These are phyloP conservation scores for Orchestes rusci DNA, from an alignment of 2,888 invertebrate genomes.

Conservation along the genomic window DNA sequence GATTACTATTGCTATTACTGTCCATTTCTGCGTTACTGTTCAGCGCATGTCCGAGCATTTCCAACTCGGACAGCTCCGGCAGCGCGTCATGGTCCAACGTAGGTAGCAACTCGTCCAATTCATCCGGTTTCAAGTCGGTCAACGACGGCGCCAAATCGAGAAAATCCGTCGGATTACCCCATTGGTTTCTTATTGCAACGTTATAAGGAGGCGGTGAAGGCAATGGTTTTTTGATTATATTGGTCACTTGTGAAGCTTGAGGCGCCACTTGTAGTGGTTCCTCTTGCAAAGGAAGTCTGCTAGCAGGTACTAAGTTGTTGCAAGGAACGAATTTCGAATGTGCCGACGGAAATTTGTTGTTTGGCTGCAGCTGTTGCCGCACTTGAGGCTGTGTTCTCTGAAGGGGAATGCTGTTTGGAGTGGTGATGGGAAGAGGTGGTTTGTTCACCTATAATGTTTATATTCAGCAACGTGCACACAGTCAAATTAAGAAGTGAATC, in stretches of 20 bases:
- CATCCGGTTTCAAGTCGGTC: conserved; percentile 44
- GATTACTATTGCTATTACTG: conserved; percentile 4
- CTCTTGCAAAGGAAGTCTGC: conserved; percentile 20
- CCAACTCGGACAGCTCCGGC: conserved; percentile 47
- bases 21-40: conserved; percentile 13
- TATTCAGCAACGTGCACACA: too few species aligned
- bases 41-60: conserved; percentile 32
- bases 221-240: conserved; percentile 17
- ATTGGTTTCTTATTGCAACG: conserved; percentile 34
- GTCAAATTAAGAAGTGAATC: too few species aligned
- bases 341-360: too few species aligned
- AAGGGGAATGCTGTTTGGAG: too few species aligned
- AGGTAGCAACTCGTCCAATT: conserved; percentile 60
- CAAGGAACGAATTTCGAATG: too few species aligned
- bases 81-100: conserved; percentile 48
- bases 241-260: conserved; percentile 5
- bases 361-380: too few species aligned
- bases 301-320: too few species aligned
- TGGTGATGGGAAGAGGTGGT: too few species aligned
- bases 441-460: too few species aligned
- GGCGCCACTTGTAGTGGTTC: conserved; percentile 20
- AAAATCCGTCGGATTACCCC: conserved; percentile 30
- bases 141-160: conserved; percentile 42
- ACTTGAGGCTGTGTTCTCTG: too few species aligned
- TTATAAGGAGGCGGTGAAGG: conserved; percentile 36